These are phyloP conservation scores for Dipus sagitta DNA, from an alignment of 2,797 vertebrate species.

Conservation along the genomic window DNA sequence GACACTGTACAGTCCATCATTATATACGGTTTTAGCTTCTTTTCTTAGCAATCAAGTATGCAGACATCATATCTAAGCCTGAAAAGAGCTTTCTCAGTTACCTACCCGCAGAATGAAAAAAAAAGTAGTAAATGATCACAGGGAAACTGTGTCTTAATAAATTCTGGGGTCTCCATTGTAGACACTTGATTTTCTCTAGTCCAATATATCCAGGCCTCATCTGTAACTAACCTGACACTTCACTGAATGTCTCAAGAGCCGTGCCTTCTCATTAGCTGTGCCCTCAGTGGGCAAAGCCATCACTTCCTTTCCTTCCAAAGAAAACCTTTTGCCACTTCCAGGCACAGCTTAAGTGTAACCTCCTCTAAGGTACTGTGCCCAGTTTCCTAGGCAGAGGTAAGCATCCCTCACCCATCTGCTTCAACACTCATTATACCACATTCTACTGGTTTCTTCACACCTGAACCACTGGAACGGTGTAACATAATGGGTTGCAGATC, in stretches of 20 bases:
- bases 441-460: not conserved
- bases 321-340: not conserved
- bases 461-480: not conserved
- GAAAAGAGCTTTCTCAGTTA: slow-evolving; percentile 35
- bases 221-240: not conserved
- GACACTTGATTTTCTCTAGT: slow-evolving; percentile 27
- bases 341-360: not conserved
- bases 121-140: not conserved
- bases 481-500: not conserved
- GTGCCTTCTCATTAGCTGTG: not conserved
- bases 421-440: not conserved
- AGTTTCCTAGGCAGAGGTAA: not conserved
- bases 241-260: not conserved
- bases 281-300: not conserved
- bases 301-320: not conserved
- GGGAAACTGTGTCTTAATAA: not conserved
- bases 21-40: slow-evolving; percentile 54
- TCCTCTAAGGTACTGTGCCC: not conserved
- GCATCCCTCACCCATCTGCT: not conserved
- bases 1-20: slow-evolving; percentile 59
- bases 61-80: slow-evolving; percentile 26
- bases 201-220: not conserved
- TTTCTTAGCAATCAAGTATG: slow-evolving; percentile 44
- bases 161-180: slow-evolving; percentile 4
- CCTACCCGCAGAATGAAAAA: not conserved